A percentile compares a stretch with the other conserved stretches of the same genome.
phyloP scores from a whole-genome alignment of 2,888 invertebrate species.

The Elaeidobius kamerunicus region DNA sequence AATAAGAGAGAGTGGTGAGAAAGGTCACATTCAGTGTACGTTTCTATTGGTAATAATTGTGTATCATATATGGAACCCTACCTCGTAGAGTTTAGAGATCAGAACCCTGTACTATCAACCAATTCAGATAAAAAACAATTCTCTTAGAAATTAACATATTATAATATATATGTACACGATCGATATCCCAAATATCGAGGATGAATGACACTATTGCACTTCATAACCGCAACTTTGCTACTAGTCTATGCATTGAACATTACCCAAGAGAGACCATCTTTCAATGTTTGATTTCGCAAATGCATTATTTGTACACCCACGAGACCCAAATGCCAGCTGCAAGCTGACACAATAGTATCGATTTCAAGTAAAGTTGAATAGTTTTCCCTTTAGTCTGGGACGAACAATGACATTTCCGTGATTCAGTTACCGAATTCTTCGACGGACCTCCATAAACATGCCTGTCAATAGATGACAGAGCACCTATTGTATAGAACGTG shows the following conservation, averaged over 20 bases:
- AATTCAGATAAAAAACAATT: no score
- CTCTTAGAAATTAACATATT: no score
- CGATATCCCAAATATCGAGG: neutral
- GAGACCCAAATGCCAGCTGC: conserved; percentile 7
- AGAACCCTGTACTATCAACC: no score
- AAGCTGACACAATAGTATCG: conserved; percentile 8
- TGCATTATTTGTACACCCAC: conserved; percentile 6
- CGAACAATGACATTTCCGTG: conserved; percentile 2
- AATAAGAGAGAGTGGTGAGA: no score
- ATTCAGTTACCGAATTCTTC: conserved; percentile 1
- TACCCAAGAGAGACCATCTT: conserved; percentile 1
- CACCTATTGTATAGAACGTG: neutral
- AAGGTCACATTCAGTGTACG: no score
- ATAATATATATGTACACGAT: no score
- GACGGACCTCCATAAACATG: neutral
- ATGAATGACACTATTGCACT: neutral
- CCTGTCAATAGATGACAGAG: neutral
- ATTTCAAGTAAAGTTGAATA: conserved; percentile 5
- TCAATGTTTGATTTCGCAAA: conserved; percentile 11
- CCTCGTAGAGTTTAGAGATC: no score
- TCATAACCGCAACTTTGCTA: neutral
- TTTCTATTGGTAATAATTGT: no score
- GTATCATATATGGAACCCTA: no score
- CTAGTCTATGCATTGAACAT: conserved; percentile 4
- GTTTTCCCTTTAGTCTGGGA: neutral